Evolutionary conservation across 2,888 invertebrate species (phyloP).

Genomic region (Callinectes sapidus): DNA sequence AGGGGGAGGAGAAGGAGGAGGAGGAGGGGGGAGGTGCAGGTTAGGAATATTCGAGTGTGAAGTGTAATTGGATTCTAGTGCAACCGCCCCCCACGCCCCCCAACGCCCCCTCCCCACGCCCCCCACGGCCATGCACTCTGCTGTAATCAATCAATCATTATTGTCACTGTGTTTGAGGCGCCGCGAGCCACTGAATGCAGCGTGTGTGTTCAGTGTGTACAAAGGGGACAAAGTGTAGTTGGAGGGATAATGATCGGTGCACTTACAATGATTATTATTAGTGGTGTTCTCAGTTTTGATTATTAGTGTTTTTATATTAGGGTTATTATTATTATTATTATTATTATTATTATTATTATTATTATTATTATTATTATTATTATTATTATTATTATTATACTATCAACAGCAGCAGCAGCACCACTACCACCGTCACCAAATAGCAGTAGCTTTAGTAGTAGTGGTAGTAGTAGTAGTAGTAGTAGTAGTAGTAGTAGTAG

Average conservation of each 20-base stretch:
- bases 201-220: background rate
- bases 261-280: background rate
- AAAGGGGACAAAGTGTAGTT: background rate
- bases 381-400: background rate
- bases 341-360: background rate
- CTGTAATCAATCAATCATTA: background rate
- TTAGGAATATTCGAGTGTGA: background rate
- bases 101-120: background rate
- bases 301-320: too few relatives aligned
- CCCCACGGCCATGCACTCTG: background rate
- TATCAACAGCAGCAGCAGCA: too few relatives aligned
- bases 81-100: background rate
- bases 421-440: too few relatives aligned
- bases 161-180: background rate
- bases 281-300: too few relatives aligned
- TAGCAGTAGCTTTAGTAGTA: background rate
- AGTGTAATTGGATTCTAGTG: background rate
- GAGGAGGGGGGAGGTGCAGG: background rate
- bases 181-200: background rate
- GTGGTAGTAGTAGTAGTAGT: background rate
- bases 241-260: background rate
- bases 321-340: too few relatives aligned
- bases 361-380: background rate
- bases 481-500: background rate
- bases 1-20: too few relatives aligned